Percentiles rank a stretch among this genome's conserved stretches.
Evolutionary conservation across 2,797 vertebrate species (phyloP).

Genomic region (Sandelia bainsii): DNA sequence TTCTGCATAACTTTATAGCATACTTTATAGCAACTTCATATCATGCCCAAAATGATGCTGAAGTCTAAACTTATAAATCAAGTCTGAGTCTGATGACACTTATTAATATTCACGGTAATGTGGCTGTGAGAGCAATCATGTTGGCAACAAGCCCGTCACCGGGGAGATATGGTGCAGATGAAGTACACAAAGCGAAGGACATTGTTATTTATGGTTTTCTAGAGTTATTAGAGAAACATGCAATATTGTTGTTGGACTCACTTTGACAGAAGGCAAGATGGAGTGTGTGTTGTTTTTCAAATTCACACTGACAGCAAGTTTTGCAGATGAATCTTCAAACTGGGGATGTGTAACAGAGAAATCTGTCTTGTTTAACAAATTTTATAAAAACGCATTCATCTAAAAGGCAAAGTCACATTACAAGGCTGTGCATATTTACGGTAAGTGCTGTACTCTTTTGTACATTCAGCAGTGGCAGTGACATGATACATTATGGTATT

Average conservation of each 20-base stretch:
- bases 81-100: conserved; percentile 30
- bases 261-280: conserved; percentile 43
- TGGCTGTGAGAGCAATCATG: conserved; percentile 26
- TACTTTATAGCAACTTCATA: no score
- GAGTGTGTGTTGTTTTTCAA: conserved; percentile 28
- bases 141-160: conserved; percentile 29
- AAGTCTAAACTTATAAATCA: conserved; percentile 41
- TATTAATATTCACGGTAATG: conserved; percentile 40
- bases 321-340: conserved; percentile 22
- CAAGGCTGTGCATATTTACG: neutral
- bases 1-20: conserved; percentile 20
- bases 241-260: conserved; percentile 57
- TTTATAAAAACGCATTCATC: conserved; percentile 14
- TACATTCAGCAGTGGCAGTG: neutral
- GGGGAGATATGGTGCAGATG: conserved; percentile 32
- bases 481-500: conserved; percentile 8
- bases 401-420: conserved; percentile 8
- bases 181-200: conserved; percentile 48
- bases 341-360: conserved; percentile 1
- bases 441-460: conserved; percentile 1
- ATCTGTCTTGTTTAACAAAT: neutral
- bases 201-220: conserved; percentile 56
- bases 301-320: conserved; percentile 17
- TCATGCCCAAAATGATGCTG: conserved; percentile 21
- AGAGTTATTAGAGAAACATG: conserved; percentile 46